Base-by-base conservation (phyloP, 2,797 vertebrate species). In the Lindbergichthys nudifrons region DNA sequence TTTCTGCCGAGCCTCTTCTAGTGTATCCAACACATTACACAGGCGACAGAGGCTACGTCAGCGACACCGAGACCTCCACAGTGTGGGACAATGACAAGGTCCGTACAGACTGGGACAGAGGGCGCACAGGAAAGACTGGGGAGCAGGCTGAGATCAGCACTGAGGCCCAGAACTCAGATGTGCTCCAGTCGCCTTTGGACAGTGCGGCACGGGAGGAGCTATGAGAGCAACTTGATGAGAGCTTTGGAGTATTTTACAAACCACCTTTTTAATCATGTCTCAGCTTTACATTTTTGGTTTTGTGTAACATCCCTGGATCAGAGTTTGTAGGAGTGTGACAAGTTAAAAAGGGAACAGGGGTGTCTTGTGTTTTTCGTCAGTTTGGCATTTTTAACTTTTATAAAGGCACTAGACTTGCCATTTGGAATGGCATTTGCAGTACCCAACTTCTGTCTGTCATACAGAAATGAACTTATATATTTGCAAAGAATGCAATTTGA, bases 11-110 rank as follows among this genome's bases (percentile, higher is more conserved):
- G 92, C 97, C 97, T 3, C 94, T 98, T 15, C 94, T 98, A 0
- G 89, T 98, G n/a, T 98, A 93, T 78, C 97, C 97, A 3, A 96
- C 96, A 0, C 97, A 98, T 86, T 98, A 98, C 90, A 98, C 97
- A 0, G 97, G 97, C 0, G 97, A 98, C 3, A 48, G 89, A 0
- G 97, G 97, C 2, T 98, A 98, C 61, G 89, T 98, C 81, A 98
- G 97, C 0, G 97, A 98, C 93, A 98, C 97, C 0, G 97, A 98
- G 88, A 98, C 97, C 45, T 98, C 97, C 5, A 96, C 96, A 0
- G 92, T 97, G 43, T 98, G 97, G 97, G 95, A 97, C 92, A 95
- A 97, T 1, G 96, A 97, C 42, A 93, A 85, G 1, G 66, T 96
- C 48, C 93, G 83, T 48, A 97, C 97, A 0, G 97, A 97, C 91